Base-by-base conservation (phyloP, 2,888 invertebrate genomes). In the Papilio gigon region DNA sequence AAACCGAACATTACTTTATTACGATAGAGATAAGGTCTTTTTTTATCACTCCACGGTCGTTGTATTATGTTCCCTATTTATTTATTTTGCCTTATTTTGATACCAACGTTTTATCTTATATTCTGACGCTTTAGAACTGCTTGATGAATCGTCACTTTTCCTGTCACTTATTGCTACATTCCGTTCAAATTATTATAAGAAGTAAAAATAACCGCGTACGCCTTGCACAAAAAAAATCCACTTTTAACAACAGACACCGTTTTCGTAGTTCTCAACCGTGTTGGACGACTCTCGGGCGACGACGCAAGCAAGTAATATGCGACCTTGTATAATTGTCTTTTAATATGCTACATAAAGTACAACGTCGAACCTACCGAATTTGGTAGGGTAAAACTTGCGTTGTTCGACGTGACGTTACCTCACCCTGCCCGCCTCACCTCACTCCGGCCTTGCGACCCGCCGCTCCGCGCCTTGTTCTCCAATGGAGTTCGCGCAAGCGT, bases 51-150 rank as follows among this genome's bases (percentile, higher is more conserved):
- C 72, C 72, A 71, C 74, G 76, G 77, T 81, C 79, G 84, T 84
- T 84, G 84, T 84, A 82, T 86, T 87, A 84, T 84, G 87, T 44
- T 84, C 86, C 83, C 86, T 86, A 88, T 89, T 90, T 90, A 90
- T 89, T 89, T 90, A 90, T 90, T 90, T 89, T 90, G 85, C 82
- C 81, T 83, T 89, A 88, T 89, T 87, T 87, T 89, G 87, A 88
- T 86, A 87, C 80, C 77, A 77, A 78, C 74, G 75, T 84, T 84
- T 76, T 79, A 80, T 77, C 76, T 73, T 71, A 50, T 60, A 6
- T 68, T 50, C 59, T 37, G 30, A 33, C 22, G 25, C 17, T 61
- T 67, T 44, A 8, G 14, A 44, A 33, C 50, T 8, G 33, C 33
- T 44, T 65, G 37, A 17, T 40, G 20, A 40, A 12, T 25, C 20